Evolutionary conservation across 1,140 invertebrate genomes (phyloP).

Genomic region (Caenorhabditis briggsae): DNA sequence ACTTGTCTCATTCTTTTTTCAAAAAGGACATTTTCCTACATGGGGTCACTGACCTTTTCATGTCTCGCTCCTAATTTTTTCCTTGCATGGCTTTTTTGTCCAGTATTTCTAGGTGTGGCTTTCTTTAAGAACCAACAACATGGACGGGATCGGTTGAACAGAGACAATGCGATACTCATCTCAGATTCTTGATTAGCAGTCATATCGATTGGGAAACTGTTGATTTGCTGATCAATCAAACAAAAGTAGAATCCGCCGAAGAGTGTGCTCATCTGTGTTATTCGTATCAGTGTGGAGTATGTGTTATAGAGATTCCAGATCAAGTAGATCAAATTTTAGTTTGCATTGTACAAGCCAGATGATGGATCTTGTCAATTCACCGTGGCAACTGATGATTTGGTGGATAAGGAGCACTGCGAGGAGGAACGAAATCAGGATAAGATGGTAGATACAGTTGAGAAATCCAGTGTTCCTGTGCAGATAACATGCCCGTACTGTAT

Average conservation of each 20-base stretch:
- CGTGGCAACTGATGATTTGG: constrained; percentile 58
- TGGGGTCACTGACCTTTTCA: constrained; percentile 18
- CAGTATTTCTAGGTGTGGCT: neutral
- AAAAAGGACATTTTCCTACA: constrained; percentile 16
- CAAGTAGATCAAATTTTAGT: constrained; percentile 51
- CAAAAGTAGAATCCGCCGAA: constrained; percentile 22
- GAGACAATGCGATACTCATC: neutral
- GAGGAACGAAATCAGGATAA: constrained; percentile 11
- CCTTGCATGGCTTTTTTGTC: constrained; percentile 38
- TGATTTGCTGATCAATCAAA: constrained; percentile 57
- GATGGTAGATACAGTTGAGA: constrained; percentile 52
- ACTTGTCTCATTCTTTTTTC: neutral
- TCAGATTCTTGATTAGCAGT: constrained; percentile 50
- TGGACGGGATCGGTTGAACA: constrained; percentile 11
- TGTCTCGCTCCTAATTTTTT: neutral
- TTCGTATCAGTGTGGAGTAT: constrained; percentile 52
- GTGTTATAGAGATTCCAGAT: neutral
- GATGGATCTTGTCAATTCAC: constrained; percentile 52
- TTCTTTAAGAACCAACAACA: constrained; percentile 3
- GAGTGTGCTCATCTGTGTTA: constrained; percentile 58
- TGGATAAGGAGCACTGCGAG: constrained; percentile 43
- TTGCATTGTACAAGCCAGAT: constrained; percentile 52
- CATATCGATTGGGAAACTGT: constrained; percentile 61
- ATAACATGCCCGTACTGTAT: constrained; percentile 37
- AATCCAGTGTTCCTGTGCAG: constrained; percentile 33